A percentile compares a stretch with the other conserved stretches of the same genome.
phyloP scores from a whole-genome alignment of 2,888 invertebrate genomes.

The Leptinotarsa juncta region DNA sequence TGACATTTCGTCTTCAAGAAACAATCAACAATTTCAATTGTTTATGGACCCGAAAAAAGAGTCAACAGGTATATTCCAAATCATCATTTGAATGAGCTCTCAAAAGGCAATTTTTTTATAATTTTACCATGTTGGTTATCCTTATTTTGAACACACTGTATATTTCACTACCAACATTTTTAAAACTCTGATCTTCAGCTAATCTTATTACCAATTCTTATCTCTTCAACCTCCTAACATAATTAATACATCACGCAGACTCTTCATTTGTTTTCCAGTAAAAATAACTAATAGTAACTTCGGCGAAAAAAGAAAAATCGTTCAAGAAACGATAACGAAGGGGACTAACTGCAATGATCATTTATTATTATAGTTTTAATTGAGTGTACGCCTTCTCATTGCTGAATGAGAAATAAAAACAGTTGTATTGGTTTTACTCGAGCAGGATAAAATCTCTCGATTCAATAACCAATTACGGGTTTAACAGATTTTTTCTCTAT shows the following conservation, averaged over 20 bases:
- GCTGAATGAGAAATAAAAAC: constrained; percentile 45
- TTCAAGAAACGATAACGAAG: constrained; percentile 25
- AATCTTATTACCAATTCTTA: too few species aligned
- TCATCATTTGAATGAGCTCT: too few species aligned
- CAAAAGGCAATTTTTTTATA: too few species aligned
- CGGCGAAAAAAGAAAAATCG: neutral
- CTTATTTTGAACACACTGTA: too few species aligned
- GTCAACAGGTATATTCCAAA: too few species aligned
- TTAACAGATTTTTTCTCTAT: constrained; percentile 26
- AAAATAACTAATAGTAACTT: neutral
- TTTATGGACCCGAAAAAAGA: too few species aligned
- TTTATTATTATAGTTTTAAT: constrained; percentile 49
- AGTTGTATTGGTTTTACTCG: constrained; percentile 32
- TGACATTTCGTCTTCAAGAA: too few species aligned
- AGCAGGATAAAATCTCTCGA: constrained; percentile 30
- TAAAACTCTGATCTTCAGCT: too few species aligned
- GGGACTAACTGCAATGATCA: constrained; percentile 39
- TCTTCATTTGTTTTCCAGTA: neutral
- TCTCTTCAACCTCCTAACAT: too few species aligned
- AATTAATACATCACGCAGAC: neutral
- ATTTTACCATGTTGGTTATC: too few species aligned
- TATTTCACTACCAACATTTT: too few species aligned
- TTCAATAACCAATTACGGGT: constrained; percentile 33
- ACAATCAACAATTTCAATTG: too few species aligned
- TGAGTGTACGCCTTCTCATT: constrained; percentile 51